Base-by-base conservation (phyloP, 2,888 invertebrate species). In the Malthinus flaveolus region DNA sequence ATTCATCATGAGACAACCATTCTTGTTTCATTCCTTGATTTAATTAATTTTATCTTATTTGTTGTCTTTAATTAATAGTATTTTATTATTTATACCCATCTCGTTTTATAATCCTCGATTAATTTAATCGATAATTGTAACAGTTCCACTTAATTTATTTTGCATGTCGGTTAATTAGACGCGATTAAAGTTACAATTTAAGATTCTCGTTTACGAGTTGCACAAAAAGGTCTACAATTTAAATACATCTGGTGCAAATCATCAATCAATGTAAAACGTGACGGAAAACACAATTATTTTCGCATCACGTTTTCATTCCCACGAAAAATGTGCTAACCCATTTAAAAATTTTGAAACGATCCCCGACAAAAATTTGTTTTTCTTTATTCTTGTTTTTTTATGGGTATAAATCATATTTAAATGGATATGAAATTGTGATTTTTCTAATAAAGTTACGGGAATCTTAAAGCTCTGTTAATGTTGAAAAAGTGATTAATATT, bases 211-310 rank as follows among this genome's bases (percentile, higher is more conserved):
- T 42, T 42, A 42, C 39, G 39, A 42, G 15, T 42, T 42, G 39
- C 39, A 42, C 39, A 59, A 53, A 52, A 32, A 45, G 15, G 5
- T 12, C 13, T 36, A 31, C 32, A 46, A 56, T 60, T 60, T 60
- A 60, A 60, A 60, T 52, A 52, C 51, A 56, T 48, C 51, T 48
- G 56, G 39, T 49, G 52, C 37, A 56, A 56, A 60, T 56, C 59
- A 60, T 60, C 55, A 60, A 60, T 60, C 59, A 60, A 50, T 49
- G 59, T 46, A 51, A 55, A 52, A 51, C 59, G 55, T 51, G 51
- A 60, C 52, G 51, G 59, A 60, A 60, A 60, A 56, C 56, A 60
- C 55, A 60, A 60, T 60, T 59, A 59, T 59, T 59, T 59, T 54
- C 55, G 39, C 55, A 59, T 59, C 59, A 59, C 55, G 55, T 55